Evolutionary conservation across 2,797 vertebrate genomes (phyloP), one percentile per base, ranked within the genome.

Genomic region (Eupleurogrammus muticus): DNA sequence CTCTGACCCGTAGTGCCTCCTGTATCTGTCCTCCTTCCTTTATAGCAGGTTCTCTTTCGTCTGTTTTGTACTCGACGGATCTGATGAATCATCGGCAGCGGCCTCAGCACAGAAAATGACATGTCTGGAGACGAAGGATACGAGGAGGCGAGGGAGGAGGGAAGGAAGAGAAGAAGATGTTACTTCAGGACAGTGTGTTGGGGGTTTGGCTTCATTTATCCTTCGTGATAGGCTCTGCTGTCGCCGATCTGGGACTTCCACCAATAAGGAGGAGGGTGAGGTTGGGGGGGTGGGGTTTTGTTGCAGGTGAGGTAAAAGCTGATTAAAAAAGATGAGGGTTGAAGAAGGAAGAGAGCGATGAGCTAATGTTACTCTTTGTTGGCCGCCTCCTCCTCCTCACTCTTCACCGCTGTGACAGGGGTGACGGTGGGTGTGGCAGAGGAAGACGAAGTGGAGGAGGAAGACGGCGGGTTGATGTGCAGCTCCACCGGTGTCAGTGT

Each of bases 401-500:
- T 20, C 32, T 52, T 84, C 23, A 24, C 23, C 20, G 16, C 21
- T 0, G 40, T 4, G 49, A 59, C 21, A n/a, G 62, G 60, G 56
- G 50, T 38, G 38, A 24, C 1, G 3, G 51, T 64, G 55, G 53
- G 5, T 49, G 75, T 4, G 32, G 70, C 9, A 32, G 69, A 9
- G 19, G 42, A 36, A 12, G 65, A 1, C 0, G 38, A 21, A 2
- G 55, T 9, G 51, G 66, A 42, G 16, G 79, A 63, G 55, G 69
- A 21, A 4, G 77, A 60, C 6, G 65, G 54, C 0, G 70, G 71
- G 42, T n/a, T 65, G 69, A 38, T 5, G 20, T 52, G 75, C 52
- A 65, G 53, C 54, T 94, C 89, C 64, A 93, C 74, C 0, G 92
- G 93, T 2, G 85, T 90, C 54, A 94, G 76, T 4, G 82, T 93